Evolutionary conservation across 1,140 invertebrate genomes (phyloP).

Genomic region (Platorchestia sp.): DNA sequence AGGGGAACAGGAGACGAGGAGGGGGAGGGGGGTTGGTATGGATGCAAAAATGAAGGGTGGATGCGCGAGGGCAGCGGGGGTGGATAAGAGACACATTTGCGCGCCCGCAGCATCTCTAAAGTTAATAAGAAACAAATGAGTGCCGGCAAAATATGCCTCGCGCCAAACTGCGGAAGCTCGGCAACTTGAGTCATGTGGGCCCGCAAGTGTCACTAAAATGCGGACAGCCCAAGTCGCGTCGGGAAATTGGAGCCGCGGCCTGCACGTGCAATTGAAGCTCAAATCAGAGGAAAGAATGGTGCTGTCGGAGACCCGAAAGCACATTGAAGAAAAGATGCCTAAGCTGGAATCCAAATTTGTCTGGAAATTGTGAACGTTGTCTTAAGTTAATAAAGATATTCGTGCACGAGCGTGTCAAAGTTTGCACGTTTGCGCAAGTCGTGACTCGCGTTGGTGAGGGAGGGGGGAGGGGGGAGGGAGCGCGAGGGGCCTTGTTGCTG

Average conservation of each 20-base stretch:
- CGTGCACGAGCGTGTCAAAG: neutral
- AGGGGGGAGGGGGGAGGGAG: neutral
- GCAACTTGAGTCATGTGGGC: neutral
- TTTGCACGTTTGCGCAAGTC: neutral
- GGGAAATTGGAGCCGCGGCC: neutral
- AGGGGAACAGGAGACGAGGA: neutral
- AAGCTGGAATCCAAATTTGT: neutral
- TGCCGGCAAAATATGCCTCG: neutral
- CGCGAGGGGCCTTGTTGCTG: too few relatives aligned
- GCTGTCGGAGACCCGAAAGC: neutral
- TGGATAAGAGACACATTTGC: neutral
- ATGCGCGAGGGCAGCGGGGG: too few relatives aligned
- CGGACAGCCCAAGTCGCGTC: neutral
- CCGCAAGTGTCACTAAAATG: slow-evolving; percentile 17
- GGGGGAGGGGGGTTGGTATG: neutral
- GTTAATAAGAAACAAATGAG: slow-evolving; percentile 36
- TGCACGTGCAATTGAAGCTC: neutral
- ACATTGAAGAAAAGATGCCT: neutral
- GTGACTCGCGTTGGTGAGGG: neutral
- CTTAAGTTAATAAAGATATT: neutral
- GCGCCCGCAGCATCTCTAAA: neutral
- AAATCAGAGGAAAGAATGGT: neutral
- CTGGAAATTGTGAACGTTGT: neutral
- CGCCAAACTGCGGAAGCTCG: neutral
- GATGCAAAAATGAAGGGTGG: too few relatives aligned